Evolutionary conservation across 2,113 vertebrate species (phyloP), one percentile per base, ranked within the genome.

Genomic region (Silurus asotus): DNA sequence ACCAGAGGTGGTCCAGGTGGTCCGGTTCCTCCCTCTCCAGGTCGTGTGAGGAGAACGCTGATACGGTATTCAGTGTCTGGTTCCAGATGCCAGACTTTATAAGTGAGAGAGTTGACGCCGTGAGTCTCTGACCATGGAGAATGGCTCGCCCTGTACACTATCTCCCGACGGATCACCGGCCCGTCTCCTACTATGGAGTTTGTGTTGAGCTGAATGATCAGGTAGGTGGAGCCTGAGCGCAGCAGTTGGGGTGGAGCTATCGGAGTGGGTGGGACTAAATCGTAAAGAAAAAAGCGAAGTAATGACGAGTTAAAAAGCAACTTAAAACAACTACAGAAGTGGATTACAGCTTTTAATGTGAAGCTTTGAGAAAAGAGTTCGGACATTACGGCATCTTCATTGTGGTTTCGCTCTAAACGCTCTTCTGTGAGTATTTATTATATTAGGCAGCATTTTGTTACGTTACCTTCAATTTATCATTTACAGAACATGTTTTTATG

Each of bases 171-270:
- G 78, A 99, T 97, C 0, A 99, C 97, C 0, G 98, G 98, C 23
- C 98, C 98, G 0, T 99, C 97, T 0, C 97, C 98, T 0, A 96
- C 96, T 78, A 98, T 98, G 90, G 97, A 97, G 93, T 99, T 97
- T 86, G 97, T 97, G 93, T 99, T 99, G 85, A 99, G 97, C 90
- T 98, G 97, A 90, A 99, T 97, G 91, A 98, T 97, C 90, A 99
- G 94, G 92, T 98, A 99, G 65, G 98, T 99, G 84, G 98, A 95
- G 15, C 97, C 98, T 0, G 97, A 96, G 6, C 97, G 95, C 51
- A 99, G 93, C 84, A 99, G 95, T 93, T 98, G 97, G 0, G 97
- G 98, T 0, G 98, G 97, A 0, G 98, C 97, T 0, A 97, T 97
- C 15, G 98, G 98, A 0, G 97, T 96, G 0, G 97, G 97, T 8